These are phyloP conservation scores for Matsumurasca onukii DNA, from an alignment of 1,140 invertebrate genomes.

Conservation along the genomic window DNA sequence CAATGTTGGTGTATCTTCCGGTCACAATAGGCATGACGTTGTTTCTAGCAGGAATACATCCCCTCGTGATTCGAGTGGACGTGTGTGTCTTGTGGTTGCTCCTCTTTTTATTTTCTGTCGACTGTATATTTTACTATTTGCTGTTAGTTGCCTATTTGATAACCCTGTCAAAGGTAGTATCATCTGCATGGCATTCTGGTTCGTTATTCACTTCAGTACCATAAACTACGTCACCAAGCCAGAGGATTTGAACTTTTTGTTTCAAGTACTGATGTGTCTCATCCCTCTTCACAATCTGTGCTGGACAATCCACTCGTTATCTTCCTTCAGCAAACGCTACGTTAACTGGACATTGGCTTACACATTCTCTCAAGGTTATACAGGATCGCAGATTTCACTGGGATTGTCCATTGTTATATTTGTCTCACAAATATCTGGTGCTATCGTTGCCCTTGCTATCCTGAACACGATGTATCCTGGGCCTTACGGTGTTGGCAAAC, in stretches of 20 bases:
- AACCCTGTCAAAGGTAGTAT: background rate
- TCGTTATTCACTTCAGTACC: background rate
- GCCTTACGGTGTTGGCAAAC: background rate
- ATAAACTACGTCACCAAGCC: background rate
- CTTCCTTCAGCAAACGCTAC: background rate
- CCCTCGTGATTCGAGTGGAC: background rate
- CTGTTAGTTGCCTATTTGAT: constrained; percentile 2
- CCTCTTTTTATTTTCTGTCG: background rate
- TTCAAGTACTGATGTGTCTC: background rate
- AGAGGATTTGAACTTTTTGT: background rate
- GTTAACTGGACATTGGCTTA: background rate
- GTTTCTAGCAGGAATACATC: background rate
- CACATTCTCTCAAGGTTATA: background rate
- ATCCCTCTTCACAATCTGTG: background rate
- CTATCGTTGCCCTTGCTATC: background rate
- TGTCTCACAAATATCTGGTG: background rate
- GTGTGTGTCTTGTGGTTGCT: background rate
- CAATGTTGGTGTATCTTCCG: constrained; percentile 52
- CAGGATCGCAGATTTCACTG: background rate
- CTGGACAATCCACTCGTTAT: background rate
- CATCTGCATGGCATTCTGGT: background rate
- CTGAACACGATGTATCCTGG: background rate
- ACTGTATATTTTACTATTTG: background rate
- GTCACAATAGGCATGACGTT: background rate
- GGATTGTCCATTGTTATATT: background rate